Evolutionary conservation across 2,113 vertebrate genomes (phyloP), one percentile per base, ranked within the genome.

Genomic region (Caracal caracal): DNA sequence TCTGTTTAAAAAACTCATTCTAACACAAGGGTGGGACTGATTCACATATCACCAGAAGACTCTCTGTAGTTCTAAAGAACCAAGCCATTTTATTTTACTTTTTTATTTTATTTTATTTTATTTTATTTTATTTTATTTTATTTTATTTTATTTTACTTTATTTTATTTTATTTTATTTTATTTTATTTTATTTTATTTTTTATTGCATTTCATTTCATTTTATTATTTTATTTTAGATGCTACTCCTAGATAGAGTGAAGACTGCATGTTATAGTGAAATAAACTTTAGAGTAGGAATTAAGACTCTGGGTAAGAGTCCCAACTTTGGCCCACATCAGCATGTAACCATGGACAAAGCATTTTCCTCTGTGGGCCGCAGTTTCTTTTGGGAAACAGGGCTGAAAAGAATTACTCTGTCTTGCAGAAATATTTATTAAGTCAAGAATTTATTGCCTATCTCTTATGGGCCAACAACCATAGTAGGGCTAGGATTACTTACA

Each of bases 1-100:
- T 73, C 10, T 66, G 22, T 91, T 43, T 93, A 35, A 47, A 93
- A 92, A 89, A 51, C 20, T 87, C n/a, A 75, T 88, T 90, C 33
- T 81, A 80, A 76, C 33, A 80, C 28, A 22, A 80, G 63, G 11
- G 30, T 10, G 7, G 51, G 37, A 10, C 11, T 15, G 13, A 51
- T 68, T 68, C 85, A 61, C 20, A 92, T 51, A 68, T 89, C 17
- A 47, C 17, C 26, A 51, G 75, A 94, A 89, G 15, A 8, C 12
- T 10, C 37, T 19, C 26, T 83, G 20, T 86, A 79, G 28, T 80
- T 79, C 22, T 19, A 82, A 93, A 82, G 53, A 70, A 86, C 10
- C 11, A 53, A 76, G 33, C 12, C 75, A 49, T 40, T 87, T 87
- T n/a, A 93, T 59, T 59, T 59, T 59, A 59, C 8, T 56, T 12